Evolutionary conservation across 2,888 invertebrate species (phyloP).

Genomic region (Epistrophe eligans): DNA sequence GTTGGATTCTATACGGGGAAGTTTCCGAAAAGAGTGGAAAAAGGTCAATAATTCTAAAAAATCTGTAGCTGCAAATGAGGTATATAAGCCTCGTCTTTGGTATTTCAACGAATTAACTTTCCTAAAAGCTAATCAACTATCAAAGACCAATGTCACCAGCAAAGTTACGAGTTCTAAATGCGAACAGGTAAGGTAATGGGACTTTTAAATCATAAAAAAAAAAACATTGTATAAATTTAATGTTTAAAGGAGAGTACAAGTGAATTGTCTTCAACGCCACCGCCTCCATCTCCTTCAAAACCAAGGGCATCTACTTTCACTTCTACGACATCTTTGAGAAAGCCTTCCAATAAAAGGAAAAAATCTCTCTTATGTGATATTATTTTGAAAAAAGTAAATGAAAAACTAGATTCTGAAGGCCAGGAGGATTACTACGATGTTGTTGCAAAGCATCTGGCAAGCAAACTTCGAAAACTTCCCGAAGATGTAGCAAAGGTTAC

Average conservation of each 20-base stretch:
- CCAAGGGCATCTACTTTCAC: not conserved
- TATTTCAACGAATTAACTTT: not conserved
- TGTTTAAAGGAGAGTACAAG: not conserved
- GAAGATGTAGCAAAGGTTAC: not conserved
- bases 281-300: not conserved
- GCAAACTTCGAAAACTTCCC: conserved; percentile 1
- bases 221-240: too few species aligned
- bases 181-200: not conserved
- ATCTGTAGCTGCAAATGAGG: not conserved
- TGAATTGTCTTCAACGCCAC: not conserved
- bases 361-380: not conserved
- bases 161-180: not conserved
- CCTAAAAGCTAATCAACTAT: not conserved
- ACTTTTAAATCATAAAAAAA: not conserved
- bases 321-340: not conserved
- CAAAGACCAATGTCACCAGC: not conserved
- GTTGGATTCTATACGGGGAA: not conserved
- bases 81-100: not conserved
- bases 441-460: not conserved
- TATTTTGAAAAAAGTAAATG: not conserved
- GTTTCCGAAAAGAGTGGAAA: not conserved
- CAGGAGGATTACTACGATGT: not conserved
- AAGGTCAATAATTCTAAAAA: not conserved
- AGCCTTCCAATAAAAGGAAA: not conserved
- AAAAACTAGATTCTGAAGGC: not conserved